Evolutionary conservation across 2,888 invertebrate species (phyloP).

Genomic region (Drosophila paramelanica): DNA sequence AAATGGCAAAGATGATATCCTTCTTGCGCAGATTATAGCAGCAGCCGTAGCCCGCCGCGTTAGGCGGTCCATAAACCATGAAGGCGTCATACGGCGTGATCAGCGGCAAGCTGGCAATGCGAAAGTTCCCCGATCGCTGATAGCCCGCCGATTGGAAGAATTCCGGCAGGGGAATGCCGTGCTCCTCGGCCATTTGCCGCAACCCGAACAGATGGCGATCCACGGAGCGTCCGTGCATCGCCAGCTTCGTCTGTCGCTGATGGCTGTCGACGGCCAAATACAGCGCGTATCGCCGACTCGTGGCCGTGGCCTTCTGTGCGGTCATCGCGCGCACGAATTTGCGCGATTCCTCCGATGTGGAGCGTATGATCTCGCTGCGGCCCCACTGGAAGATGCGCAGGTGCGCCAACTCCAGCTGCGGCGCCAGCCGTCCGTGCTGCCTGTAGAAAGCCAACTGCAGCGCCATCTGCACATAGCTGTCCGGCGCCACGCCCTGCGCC

Average conservation of each 20-base stretch:
- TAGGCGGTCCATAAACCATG: slow-evolving; percentile 95
- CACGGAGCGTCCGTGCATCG: slow-evolving; percentile 89
- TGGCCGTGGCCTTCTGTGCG: slow-evolving; percentile 84
- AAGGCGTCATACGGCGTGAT: slow-evolving; percentile 92
- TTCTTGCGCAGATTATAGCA: slow-evolving; percentile 95
- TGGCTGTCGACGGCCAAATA: slow-evolving; percentile 91
- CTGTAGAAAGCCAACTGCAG: slow-evolving; percentile 95
- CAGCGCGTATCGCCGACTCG: slow-evolving; percentile 88
- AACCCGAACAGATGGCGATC: slow-evolving; percentile 96
- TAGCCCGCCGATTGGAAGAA: slow-evolving; percentile 90
- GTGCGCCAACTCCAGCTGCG: slow-evolving; percentile 96
- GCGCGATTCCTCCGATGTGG: slow-evolving; percentile 92
- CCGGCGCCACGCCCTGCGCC: slow-evolving; percentile 94
- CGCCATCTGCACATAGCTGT: slow-evolving; percentile 97
- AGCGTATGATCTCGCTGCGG: slow-evolving; percentile 96
- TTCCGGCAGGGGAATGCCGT: slow-evolving; percentile 90
- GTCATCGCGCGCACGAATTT: slow-evolving; percentile 91
- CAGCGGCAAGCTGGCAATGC: slow-evolving; percentile 95
- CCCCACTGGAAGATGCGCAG: slow-evolving; percentile 93
- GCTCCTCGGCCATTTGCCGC: slow-evolving; percentile 92
- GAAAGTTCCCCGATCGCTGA: slow-evolving; percentile 90
- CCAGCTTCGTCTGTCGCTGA: slow-evolving; percentile 90
- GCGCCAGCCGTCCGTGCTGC: slow-evolving; percentile 89
- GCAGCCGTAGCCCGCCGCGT: slow-evolving; percentile 94
- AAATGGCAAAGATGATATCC: slow-evolving; percentile 90